Percentiles rank a stretch among this genome's conserved stretches.
These are phyloP conservation scores for Toxonevra muliebris DNA, from an alignment of 2,888 invertebrate species.

Conservation along the genomic window DNA sequence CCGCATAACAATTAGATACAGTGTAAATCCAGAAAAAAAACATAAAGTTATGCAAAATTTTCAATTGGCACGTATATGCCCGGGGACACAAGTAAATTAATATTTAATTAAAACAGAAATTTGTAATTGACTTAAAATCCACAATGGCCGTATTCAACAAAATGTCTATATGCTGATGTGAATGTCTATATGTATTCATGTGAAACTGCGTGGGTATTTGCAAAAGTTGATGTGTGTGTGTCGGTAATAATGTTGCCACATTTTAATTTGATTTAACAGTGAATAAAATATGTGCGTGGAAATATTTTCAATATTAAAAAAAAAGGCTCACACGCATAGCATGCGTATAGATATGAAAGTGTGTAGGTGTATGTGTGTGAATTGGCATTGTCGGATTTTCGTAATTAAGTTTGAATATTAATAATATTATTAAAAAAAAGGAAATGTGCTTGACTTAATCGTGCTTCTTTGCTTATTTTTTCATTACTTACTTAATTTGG, in stretches of 20 bases:
- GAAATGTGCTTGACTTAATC: no score
- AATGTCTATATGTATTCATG: no score
- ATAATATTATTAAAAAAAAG: no score
- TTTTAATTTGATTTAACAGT: slow-evolving; percentile 1
- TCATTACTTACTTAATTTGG: no score
- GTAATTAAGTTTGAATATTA: not conserved
- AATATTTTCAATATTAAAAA: no score
- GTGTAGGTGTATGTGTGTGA: not conserved
- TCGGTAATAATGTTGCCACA: not conserved
- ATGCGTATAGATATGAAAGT: not conserved
- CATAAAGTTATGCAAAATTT: no score
- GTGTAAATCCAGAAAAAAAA: not conserved
- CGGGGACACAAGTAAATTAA: slow-evolving; percentile 7
- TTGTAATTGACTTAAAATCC: slow-evolving; percentile 4
- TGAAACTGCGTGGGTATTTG: no score
- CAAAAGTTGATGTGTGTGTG: no score
- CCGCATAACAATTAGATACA: not conserved
- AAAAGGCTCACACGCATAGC: no score
- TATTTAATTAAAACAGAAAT: slow-evolving; percentile 16
- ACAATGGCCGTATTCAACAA: not conserved
- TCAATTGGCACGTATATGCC: not conserved
- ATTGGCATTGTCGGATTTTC: not conserved
- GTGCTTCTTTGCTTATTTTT: no score
- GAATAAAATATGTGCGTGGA: not conserved
- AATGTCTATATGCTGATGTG: not conserved